Base-by-base conservation (phyloP, 2,888 invertebrate genomes). In the Metacarcinus magister region DNA sequence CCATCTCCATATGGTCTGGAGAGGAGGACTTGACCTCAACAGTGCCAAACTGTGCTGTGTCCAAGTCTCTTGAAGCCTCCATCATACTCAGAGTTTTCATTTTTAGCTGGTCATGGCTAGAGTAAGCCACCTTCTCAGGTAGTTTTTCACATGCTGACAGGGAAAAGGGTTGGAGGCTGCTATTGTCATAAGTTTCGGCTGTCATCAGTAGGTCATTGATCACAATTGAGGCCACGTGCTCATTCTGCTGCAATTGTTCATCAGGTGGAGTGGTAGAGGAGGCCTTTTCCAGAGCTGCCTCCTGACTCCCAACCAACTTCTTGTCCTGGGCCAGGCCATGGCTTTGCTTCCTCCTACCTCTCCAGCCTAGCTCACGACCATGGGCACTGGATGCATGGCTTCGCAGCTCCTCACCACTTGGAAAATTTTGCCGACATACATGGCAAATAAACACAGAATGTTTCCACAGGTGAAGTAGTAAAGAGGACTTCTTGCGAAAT, bases 401-500 rank as follows among this genome's bases (percentile, higher is more conserved):
- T 43, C 67, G 90, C 28, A 95, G 54, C 19, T 75, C 91, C 39
- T 96, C 94, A 0, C 46, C 91, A 28, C 87, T 92, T 0, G 93
- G 75, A 75, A 96, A 96, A 43, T 46, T 94, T 82, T 96, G 90
- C 48, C 60, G 90, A 94, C 97, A 97, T 32, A 94, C 32, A 5
- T 94, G 93, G 46, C 97, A 97, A 7, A 96, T 92, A 54, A 90
- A 96, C 39, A 96, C 82, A 39, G 96, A 95, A 91, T 97, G 97
- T 87, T 96, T 96, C 90, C 93, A 93, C 10, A 97, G 67, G 46
- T 97, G 97, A 28, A 92, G 39, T 8, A 95, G 60, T 10, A 97
- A 87, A 10, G 96, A 96, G 3, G 96, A 96, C 75, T 96, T 97
- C 39, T 95, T 97, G 23, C 95, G 93, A 67, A 95, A 97, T 46